Percentiles rank a stretch among this genome's conserved stretches.
Evolutionary conservation across 2,888 invertebrate genomes (phyloP).

Genomic region (Cartodere bifasciata): DNA sequence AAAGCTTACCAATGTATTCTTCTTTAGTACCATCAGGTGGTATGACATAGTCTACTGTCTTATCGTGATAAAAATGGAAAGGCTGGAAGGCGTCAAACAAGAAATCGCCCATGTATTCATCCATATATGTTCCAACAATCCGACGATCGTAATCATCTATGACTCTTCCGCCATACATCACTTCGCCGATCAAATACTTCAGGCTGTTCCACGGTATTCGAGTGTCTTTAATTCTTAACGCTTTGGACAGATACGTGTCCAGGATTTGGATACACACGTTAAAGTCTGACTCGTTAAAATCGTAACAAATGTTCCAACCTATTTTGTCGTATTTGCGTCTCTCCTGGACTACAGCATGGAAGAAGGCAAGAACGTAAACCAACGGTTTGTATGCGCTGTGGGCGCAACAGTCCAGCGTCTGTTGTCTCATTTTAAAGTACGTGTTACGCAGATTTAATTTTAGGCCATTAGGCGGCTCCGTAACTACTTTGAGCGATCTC

Average conservation of each 20-base stretch:
- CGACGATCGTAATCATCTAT: slow-evolving; percentile 86
- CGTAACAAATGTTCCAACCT: slow-evolving; percentile 89
- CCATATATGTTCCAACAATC: slow-evolving; percentile 77
- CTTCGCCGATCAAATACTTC: slow-evolving; percentile 87
- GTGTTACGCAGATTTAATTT: slow-evolving; percentile 82
- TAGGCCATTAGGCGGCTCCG: slow-evolving; percentile 83
- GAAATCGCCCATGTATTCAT: slow-evolving; percentile 91
- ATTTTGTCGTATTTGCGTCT: slow-evolving; percentile 86
- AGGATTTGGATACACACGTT: slow-evolving; percentile 77
- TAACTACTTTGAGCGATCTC: slow-evolving; percentile 61
- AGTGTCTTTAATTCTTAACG: slow-evolving; percentile 41
- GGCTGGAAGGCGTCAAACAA: slow-evolving; percentile 84
- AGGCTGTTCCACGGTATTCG: slow-evolving; percentile 82
- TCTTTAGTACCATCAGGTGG: slow-evolving; percentile 55
- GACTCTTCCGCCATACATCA: slow-evolving; percentile 91
- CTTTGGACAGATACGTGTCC: slow-evolving; percentile 70
- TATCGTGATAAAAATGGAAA: slow-evolving; percentile 76
- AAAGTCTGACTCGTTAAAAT: slow-evolving; percentile 90
- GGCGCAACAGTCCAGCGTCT: slow-evolving; percentile 56
- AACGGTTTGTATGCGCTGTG: slow-evolving; percentile 71
- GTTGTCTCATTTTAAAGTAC: slow-evolving; percentile 71
- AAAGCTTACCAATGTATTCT: slow-evolving; percentile 51
- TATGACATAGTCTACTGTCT: slow-evolving; percentile 62
- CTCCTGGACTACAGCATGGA: slow-evolving; percentile 88
- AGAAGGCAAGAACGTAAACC: slow-evolving; percentile 81